These are phyloP conservation scores for Pinna nobilis DNA, from an alignment of 1,140 invertebrate genomes.

Conservation along the genomic window DNA sequence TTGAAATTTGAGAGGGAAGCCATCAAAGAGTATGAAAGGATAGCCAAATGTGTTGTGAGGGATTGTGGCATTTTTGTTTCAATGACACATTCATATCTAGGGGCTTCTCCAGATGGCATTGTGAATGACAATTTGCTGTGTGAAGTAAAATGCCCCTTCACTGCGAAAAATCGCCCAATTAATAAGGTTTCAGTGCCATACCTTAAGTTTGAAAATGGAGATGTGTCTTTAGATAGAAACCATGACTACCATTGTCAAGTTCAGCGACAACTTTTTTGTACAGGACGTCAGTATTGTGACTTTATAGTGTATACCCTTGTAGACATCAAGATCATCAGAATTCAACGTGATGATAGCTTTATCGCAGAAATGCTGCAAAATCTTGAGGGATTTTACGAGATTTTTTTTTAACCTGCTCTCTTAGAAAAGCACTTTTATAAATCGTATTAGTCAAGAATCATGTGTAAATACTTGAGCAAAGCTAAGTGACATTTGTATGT, in stretches of 20 bases:
- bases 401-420: constrained; percentile 8
- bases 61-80: constrained; percentile 36
- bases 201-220: constrained; percentile 23
- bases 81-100: constrained; percentile 30
- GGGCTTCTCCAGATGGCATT: constrained; percentile 47
- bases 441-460: too few species aligned
- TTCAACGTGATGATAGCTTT: constrained; percentile 33
- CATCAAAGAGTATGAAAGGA: constrained; percentile 17
- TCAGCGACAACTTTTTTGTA: constrained; percentile 46
- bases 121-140: constrained; percentile 27
- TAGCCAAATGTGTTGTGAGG: constrained; percentile 17
- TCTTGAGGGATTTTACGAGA: constrained; percentile 35
- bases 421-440: constrained; percentile 24
- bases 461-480: too few species aligned
- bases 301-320: constrained; percentile 39
- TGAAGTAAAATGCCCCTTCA: constrained; percentile 48
- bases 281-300: constrained; percentile 25
- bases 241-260: constrained; percentile 51
- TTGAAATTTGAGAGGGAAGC: constrained; percentile 47
- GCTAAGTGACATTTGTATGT: too few species aligned
- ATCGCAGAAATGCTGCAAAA: constrained; percentile 37
- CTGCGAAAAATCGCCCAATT: constrained; percentile 28
- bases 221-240: constrained; percentile 18
- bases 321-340: constrained; percentile 34
- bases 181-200: constrained; percentile 37